Base-by-base conservation (phyloP, 1,140 invertebrate genomes). In the Notospermus geniculatus region DNA sequence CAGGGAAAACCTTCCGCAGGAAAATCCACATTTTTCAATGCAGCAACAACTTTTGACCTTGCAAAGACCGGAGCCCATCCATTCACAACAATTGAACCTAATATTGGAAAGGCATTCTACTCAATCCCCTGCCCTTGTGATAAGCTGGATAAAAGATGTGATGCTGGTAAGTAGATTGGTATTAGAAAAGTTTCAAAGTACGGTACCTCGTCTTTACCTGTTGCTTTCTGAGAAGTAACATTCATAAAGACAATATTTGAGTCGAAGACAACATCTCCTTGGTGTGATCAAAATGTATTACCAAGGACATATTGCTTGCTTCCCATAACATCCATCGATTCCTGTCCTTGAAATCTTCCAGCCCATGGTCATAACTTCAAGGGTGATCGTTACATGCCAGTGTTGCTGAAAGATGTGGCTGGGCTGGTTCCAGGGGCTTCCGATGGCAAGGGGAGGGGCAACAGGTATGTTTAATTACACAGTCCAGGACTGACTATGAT, bases 11-110 rank as follows among this genome's bases (percentile, higher is more conserved):
- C 69, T 15, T 68, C 66, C n/a, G 69, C 69, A 54, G 69, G 69
- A 5, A 70, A 70, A 45, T 68, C 66, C 15, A 70, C 69, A 9
- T 70, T 70, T 43, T 70, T 70, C 45, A 70, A 70, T 64, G 69
- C 69, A 54, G 66, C 69, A 23, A 66, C 64, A 7, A 65, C 59
- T 19, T 43, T 62, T 27, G 69, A 70, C 23, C 45, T 70, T n/a
- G 69, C 69, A 13, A 70, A 65, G 58, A 70, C 66, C 15, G 69
- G 66, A 17, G 66, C 69, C 15, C 66, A 68, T 50, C 69, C 69
- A 27, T 70, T 70, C 57, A 70, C 69, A 39, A 70, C 69, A 19
- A 70, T 70, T 57, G 66, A 70, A 61, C 66, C 69, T 2, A 70
- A 70, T 60, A 66, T 70, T 39, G 66, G 66, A 11, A 68, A 66